These are phyloP conservation scores for Eupithecia inturbata DNA, from an alignment of 2,888 invertebrate species.

Conservation along the genomic window DNA sequence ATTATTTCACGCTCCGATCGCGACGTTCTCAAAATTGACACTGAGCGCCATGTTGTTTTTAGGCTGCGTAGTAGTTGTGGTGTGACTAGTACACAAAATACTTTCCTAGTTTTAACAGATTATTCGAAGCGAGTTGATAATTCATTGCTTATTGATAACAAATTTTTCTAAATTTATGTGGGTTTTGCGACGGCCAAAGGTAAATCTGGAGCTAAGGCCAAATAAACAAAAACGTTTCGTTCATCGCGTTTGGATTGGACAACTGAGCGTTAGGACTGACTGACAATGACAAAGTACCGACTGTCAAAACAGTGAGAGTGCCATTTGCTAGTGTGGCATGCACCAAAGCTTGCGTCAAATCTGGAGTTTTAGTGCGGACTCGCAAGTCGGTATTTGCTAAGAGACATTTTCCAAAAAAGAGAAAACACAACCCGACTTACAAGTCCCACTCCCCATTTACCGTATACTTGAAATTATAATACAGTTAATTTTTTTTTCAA, in stretches of 20 bases:
- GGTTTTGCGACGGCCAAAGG: background rate
- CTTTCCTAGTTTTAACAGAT: background rate
- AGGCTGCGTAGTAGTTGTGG: constrained; percentile 35
- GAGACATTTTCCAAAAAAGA: no score
- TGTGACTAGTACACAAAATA: constrained; percentile 11
- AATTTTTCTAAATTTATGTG: background rate
- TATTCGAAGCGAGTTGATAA: background rate
- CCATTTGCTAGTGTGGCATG: background rate
- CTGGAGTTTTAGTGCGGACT: background rate
- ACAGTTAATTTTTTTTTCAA: no score
- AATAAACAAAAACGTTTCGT: background rate
- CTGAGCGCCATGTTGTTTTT: constrained; percentile 87
- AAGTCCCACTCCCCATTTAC: no score
- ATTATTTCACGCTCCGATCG: constrained; percentile 86
- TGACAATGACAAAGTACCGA: background rate
- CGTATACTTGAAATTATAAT: no score
- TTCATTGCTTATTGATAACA: no score
- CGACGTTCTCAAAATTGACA: constrained; percentile 85
- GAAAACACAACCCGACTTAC: no score
- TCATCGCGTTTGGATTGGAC: background rate
- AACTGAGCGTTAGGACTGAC: background rate
- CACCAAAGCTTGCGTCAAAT: background rate
- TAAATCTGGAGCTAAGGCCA: background rate
- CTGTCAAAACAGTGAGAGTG: background rate
- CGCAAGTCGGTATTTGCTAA: no score